Evolutionary conservation across 2,797 vertebrate species (phyloP).

Genomic region (Chromis chromis): DNA sequence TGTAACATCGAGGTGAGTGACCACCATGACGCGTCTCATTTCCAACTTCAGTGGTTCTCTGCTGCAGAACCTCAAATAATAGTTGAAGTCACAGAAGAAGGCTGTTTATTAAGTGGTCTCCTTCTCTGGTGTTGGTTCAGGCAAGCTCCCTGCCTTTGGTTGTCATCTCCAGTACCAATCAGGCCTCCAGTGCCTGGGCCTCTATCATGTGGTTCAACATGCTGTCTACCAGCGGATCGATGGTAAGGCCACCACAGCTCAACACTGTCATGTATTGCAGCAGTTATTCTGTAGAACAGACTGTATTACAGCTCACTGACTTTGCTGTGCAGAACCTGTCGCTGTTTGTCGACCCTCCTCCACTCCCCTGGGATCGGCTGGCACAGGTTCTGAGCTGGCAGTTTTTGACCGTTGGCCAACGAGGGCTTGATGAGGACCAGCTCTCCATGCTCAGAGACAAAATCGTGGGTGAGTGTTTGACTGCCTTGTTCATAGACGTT

Average conservation of each 20-base stretch:
- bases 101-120: background rate
- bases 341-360: constrained; percentile 89
- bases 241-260: constrained; percentile 75
- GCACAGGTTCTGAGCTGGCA: constrained; percentile 94
- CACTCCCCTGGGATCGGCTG: constrained; percentile 88
- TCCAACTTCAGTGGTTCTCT: background rate
- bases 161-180: constrained; percentile 87
- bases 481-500: background rate
- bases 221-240: constrained; percentile 81
- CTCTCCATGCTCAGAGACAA: constrained; percentile 89
- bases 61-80: background rate
- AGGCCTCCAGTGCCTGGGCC: constrained; percentile 90
- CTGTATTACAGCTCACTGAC: background rate
- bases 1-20: constrained; percentile 88
- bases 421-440: constrained; percentile 89
- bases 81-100: background rate
- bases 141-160: constrained; percentile 89
- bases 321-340: constrained; percentile 84
- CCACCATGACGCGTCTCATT: background rate
- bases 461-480: constrained; percentile 58
- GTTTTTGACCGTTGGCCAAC: constrained; percentile 90
- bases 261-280: background rate
- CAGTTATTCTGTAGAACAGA: background rate
- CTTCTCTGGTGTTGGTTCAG: constrained; percentile 68
- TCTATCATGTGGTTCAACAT: constrained; percentile 94